Percentiles rank a stretch among this genome's conserved stretches.
Evolutionary conservation across 2,113 vertebrate genomes (phyloP).

Genomic region (Malaclemys terrapin): DNA sequence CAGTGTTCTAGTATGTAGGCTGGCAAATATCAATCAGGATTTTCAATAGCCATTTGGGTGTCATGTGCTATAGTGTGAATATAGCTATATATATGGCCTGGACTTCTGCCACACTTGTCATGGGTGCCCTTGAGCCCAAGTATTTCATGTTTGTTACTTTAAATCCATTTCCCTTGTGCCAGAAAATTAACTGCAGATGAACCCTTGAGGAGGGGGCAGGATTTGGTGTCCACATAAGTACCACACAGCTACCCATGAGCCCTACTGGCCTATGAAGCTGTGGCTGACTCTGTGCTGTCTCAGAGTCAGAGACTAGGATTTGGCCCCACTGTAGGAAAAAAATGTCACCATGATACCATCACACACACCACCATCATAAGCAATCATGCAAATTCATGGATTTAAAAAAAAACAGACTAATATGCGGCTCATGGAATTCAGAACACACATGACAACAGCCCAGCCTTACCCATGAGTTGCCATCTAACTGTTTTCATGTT

Average conservation of each 20-base stretch:
- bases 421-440: background rate
- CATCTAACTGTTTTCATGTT: accelerated
- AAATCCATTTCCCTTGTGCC: accelerated
- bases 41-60: constrained; percentile 55
- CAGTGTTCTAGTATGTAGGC: background rate
- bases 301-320: background rate
- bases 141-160: background rate
- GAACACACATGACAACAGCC: accelerated
- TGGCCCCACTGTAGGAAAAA: background rate
- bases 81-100: accelerated
- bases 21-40: constrained; percentile 67
- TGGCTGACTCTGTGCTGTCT: background rate
- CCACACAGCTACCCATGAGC: background rate
- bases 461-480: background rate
- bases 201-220: background rate
- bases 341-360: background rate
- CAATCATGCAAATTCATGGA: background rate
- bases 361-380: background rate
- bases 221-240: background rate
- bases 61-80: constrained; percentile 32
- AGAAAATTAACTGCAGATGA: background rate
- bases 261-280: background rate
- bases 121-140: background rate
- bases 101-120: accelerated
- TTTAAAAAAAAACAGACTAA: background rate